Evolutionary conservation across 2,113 vertebrate genomes (phyloP).

Genomic region (Triplophysa dalaica): DNA sequence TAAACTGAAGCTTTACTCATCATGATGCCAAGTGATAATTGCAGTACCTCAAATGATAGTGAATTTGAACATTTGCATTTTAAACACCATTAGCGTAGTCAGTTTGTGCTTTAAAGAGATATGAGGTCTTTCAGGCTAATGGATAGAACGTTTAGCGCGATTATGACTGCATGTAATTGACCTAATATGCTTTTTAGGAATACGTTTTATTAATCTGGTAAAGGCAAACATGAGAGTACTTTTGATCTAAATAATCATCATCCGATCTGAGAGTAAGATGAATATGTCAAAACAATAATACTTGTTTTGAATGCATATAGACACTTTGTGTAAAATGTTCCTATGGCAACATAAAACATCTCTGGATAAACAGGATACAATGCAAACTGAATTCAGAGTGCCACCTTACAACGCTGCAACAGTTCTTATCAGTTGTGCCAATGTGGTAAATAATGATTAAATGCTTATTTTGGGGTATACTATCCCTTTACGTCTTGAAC

Average conservation of each 20-base stretch:
- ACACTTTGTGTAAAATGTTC: neutral
- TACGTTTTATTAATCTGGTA: neutral
- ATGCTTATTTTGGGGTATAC: no score
- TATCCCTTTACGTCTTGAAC: no score
- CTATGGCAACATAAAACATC: conserved; percentile 1
- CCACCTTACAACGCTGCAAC: neutral
- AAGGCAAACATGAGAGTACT: neutral
- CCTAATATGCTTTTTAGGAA: conserved; percentile 9
- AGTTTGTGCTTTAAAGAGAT: conserved; percentile 18
- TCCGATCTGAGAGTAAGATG: neutral
- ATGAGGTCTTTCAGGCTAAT: neutral
- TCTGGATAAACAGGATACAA: neutral
- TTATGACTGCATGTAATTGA: conserved; percentile 17
- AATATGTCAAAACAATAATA: conserved; percentile 8
- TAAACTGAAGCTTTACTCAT: neutral
- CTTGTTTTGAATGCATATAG: neutral
- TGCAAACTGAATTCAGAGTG: neutral
- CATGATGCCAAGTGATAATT: conserved; percentile 17
- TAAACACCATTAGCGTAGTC: conserved; percentile 1
- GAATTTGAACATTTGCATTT: conserved; percentile 24
- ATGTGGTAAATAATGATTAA: no score
- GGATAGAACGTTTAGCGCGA: neutral
- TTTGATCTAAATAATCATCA: neutral
- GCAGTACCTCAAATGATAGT: neutral
- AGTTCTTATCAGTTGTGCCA: neutral